phyloP scores from a whole-genome alignment of 2,888 invertebrate species.

The Alloscopus bannaensis region DNA sequence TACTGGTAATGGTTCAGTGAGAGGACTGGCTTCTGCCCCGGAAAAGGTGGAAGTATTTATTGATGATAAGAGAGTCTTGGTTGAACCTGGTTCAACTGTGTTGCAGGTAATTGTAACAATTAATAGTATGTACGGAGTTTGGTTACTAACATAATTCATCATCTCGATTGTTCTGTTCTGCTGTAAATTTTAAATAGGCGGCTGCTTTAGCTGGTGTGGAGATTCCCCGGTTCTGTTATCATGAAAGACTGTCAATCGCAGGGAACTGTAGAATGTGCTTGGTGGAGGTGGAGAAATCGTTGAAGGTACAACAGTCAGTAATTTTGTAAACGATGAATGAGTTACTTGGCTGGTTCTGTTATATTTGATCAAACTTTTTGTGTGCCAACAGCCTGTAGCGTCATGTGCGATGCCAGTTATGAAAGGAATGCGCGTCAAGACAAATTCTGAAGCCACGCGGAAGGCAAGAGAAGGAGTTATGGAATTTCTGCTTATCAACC shows the following conservation, averaged over 20 bases:
- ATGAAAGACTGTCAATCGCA: slow-evolving; percentile 97
- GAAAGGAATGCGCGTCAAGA: slow-evolving; percentile 99
- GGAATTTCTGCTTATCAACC: slow-evolving; percentile 99
- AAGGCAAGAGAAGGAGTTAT: slow-evolving; percentile 93
- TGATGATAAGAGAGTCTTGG: slow-evolving; percentile 95
- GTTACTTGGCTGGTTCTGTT: no score
- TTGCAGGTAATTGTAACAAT: slow-evolving; percentile 82
- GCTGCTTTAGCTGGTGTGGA: slow-evolving; percentile 97
- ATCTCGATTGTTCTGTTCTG: slow-evolving; percentile 69
- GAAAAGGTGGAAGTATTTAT: slow-evolving; percentile 96
- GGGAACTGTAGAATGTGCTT: slow-evolving; percentile 99
- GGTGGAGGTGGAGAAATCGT: slow-evolving; percentile 98
- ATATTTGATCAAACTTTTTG: slow-evolving; percentile 5
- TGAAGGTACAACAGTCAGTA: slow-evolving; percentile 83
- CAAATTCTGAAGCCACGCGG: slow-evolving; percentile 94
- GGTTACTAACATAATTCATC: neutral
- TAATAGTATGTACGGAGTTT: slow-evolving; percentile 3
- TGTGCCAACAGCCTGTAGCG: slow-evolving; percentile 86
- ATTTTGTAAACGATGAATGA: slow-evolving; percentile 1
- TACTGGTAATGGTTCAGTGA: slow-evolving; percentile 63
- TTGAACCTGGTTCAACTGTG: slow-evolving; percentile 97
- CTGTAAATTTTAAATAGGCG: slow-evolving; percentile 81
- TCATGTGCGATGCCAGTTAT: slow-evolving; percentile 99
- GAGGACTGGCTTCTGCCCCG: slow-evolving; percentile 78
- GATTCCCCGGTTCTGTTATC: slow-evolving; percentile 99